These are phyloP conservation scores for Drosophila rellima DNA, from an alignment of 2,888 invertebrate genomes.

Conservation along the genomic window DNA sequence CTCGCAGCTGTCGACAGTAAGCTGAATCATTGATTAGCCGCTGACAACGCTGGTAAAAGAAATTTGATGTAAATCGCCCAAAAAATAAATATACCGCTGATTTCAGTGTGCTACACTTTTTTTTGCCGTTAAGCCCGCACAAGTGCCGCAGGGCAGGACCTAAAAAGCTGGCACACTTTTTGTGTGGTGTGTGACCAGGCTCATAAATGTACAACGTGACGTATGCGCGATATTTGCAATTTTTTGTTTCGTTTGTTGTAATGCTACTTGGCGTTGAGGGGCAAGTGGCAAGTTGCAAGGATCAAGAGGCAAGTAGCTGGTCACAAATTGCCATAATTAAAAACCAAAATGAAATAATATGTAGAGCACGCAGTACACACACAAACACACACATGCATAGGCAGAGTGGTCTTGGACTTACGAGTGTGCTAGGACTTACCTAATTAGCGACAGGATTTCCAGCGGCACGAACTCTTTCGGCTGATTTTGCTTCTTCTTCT, in stretches of 20 bases:
- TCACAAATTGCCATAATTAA: slow-evolving; percentile 66
- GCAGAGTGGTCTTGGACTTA: too few species aligned
- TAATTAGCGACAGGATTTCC: slow-evolving; percentile 71
- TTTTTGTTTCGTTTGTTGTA: slow-evolving; percentile 18
- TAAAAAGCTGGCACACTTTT: slow-evolving; percentile 20
- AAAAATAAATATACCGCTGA: slow-evolving; percentile 4
- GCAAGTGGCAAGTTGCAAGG: slow-evolving; percentile 6
- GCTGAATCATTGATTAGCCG: slow-evolving; percentile 39
- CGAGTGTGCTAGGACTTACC: slow-evolving; percentile 51
- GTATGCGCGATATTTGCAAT: slow-evolving; percentile 52
- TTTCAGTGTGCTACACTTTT: slow-evolving; percentile 18
- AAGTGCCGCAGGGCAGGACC: slow-evolving; percentile 8
- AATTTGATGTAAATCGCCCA: slow-evolving; percentile 24
- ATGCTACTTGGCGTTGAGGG: background rate
- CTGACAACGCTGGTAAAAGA: slow-evolving; percentile 33
- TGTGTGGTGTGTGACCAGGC: slow-evolving; percentile 5
- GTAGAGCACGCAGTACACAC: slow-evolving; percentile 26
- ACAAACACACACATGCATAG: slow-evolving; percentile 2
- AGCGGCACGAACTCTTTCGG: slow-evolving; percentile 50
- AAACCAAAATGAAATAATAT: slow-evolving; percentile 62
- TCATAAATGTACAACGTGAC: slow-evolving; percentile 36
- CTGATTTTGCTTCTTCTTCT: slow-evolving; percentile 16
- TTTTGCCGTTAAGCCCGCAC: background rate
- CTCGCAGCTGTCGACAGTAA: slow-evolving; percentile 26
- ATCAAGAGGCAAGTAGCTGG: background rate